Percentiles rank a stretch among this genome's conserved stretches.
Conservation (phyloP, 2,888 invertebrate genomes). For the Drosophila diplacantha region DNA sequence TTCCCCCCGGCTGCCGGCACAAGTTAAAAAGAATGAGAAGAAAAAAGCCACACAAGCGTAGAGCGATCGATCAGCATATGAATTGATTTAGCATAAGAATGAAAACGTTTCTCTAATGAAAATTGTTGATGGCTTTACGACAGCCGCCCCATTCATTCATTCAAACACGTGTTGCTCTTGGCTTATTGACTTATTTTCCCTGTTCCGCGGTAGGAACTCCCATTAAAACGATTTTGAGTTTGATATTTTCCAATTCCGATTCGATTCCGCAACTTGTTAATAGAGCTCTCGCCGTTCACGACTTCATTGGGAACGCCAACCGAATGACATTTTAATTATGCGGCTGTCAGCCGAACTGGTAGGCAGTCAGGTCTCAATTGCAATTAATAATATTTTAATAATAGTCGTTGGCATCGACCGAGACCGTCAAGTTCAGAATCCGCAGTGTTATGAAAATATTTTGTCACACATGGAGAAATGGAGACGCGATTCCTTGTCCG, state of each 20-base stretch:
- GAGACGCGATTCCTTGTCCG: slow-evolving; percentile 36
- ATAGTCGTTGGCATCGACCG: slow-evolving; percentile 56
- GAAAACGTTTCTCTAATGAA: slow-evolving; percentile 66
- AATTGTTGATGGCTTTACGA: slow-evolving; percentile 49
- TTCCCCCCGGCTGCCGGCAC: slow-evolving; percentile 46
- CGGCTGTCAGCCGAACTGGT: slow-evolving; percentile 56
- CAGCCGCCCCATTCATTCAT: slow-evolving; percentile 47
- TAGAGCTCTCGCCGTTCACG: slow-evolving; percentile 57
- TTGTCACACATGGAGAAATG: slow-evolving; percentile 54
- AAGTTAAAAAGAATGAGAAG: slow-evolving; percentile 52
- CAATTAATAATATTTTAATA: slow-evolving; percentile 70
- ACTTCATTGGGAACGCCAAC: slow-evolving; percentile 44
- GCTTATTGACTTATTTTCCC: slow-evolving; percentile 52
- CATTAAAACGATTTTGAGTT: slow-evolving; percentile 22
- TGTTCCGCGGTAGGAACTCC: slow-evolving; percentile 6
- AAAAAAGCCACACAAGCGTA: slow-evolving; percentile 23
- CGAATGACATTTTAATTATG: slow-evolving; percentile 72
- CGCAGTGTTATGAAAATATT: slow-evolving; percentile 65
- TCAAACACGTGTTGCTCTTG: slow-evolving; percentile 56
- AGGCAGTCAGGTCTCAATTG: slow-evolving; percentile 53
- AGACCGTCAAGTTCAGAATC: slow-evolving; percentile 52
- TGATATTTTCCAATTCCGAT: slow-evolving; percentile 24
- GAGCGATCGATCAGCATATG: slow-evolving; percentile 63
- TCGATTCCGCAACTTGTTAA: slow-evolving; percentile 55
- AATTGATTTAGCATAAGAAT: slow-evolving; percentile 68